phyloP scores from a whole-genome alignment of 2,888 invertebrate genomes.

The Ariolimax columbianus region DNA sequence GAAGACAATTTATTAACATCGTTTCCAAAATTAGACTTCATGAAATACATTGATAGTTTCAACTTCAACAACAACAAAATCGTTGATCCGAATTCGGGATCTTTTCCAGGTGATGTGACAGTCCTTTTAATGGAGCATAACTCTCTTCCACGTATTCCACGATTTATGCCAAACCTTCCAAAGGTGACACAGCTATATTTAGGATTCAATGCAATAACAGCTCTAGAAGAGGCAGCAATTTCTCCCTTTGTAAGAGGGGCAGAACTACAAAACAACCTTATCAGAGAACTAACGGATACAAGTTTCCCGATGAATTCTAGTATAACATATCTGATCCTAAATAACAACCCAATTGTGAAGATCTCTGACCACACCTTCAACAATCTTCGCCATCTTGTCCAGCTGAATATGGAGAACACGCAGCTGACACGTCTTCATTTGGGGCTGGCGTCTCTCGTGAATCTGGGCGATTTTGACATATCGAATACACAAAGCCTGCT shows the following conservation, averaged over 20 bases:
- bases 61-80: background rate
- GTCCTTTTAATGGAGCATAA: background rate
- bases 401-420: background rate
- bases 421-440: background rate
- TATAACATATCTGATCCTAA: background rate
- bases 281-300: constrained; percentile 4
- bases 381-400: background rate
- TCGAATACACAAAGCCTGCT: background rate
- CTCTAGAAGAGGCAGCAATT: background rate
- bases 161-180: background rate
- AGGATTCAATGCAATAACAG: background rate
- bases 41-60: background rate
- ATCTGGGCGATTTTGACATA: background rate
- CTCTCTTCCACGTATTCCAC: background rate
- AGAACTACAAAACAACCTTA: background rate
- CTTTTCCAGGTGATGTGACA: background rate
- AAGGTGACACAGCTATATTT: background rate
- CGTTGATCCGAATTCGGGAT: background rate
- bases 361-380: background rate
- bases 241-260: background rate
- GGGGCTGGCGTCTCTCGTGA: background rate
- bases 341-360: background rate
- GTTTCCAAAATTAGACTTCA: background rate
- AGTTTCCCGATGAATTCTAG: background rate
- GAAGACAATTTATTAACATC: background rate